phyloP scores from a whole-genome alignment of 2,797 vertebrate species.

The Acanthornis magna region DNA sequence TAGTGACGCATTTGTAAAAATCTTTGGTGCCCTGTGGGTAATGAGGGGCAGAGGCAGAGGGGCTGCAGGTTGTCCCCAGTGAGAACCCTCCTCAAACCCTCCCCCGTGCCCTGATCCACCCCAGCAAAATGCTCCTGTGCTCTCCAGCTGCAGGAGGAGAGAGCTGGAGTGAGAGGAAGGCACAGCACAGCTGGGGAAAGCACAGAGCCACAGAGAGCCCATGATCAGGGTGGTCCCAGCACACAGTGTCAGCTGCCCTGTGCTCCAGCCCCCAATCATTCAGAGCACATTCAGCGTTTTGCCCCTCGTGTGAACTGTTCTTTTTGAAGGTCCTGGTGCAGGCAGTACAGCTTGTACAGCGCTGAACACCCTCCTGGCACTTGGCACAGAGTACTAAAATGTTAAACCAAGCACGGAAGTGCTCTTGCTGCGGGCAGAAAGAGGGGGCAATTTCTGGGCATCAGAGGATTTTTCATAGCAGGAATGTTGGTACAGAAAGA shows the following conservation, averaged over 20 bases:
- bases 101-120: fast-evolving
- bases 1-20: too few species aligned
- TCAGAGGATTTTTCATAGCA: neutral
- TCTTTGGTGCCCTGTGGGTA: neutral
- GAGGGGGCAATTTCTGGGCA: neutral
- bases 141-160: neutral
- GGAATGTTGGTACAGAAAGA: neutral
- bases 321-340: neutral
- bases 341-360: neutral
- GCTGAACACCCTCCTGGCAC: neutral
- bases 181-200: neutral
- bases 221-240: neutral
- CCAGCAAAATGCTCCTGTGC: neutral
- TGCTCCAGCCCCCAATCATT: neutral
- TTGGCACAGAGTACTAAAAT: neutral
- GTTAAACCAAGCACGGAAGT: neutral
- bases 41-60: neutral
- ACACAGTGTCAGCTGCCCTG: neutral
- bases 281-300: neutral
- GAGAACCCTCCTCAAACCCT: neutral
- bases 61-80: neutral
- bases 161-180: neutral
- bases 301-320: slow-evolving; percentile 22
- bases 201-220: neutral
- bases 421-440: neutral